These are phyloP conservation scores for Apoda limacodes DNA, from an alignment of 2,888 invertebrate species.

Conservation along the genomic window DNA sequence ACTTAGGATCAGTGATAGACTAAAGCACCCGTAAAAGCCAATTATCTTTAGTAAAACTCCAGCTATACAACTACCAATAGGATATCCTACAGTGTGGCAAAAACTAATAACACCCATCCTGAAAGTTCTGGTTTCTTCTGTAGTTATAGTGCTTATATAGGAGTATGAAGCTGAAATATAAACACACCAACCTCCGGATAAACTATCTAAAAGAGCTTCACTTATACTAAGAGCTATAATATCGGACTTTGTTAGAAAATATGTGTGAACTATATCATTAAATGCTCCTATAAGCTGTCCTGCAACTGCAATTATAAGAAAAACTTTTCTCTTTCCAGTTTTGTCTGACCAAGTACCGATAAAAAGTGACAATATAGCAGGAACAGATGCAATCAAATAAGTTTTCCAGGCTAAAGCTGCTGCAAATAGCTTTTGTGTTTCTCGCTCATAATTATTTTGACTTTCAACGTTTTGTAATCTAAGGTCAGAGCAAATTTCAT, in stretches of 20 bases:
- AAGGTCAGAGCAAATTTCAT: conserved; percentile 78
- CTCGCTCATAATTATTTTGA: conserved; percentile 60
- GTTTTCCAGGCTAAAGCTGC: conserved; percentile 83
- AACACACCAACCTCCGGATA: conserved; percentile 85
- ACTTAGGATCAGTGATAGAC: too few species aligned
- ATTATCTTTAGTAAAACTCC: conserved; percentile 77
- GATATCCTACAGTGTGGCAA: conserved; percentile 85
- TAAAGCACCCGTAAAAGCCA: conserved; percentile 84
- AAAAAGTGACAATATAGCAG: conserved; percentile 81
- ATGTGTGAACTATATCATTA: conserved; percentile 80
- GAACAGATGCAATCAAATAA: conserved; percentile 81
- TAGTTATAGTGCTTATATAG: conserved; percentile 85
- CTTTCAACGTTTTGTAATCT: conserved; percentile 72
- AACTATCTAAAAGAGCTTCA: conserved; percentile 80
- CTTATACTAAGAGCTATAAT: conserved; percentile 79
- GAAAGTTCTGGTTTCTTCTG: conserved; percentile 80
- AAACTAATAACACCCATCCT: conserved; percentile 88
- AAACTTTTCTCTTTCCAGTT: conserved; percentile 76
- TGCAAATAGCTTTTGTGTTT: conserved; percentile 76
- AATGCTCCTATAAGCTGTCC: conserved; percentile 79
- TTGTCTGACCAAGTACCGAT: conserved; percentile 81
- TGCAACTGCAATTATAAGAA: conserved; percentile 77
- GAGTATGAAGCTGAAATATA: conserved; percentile 85
- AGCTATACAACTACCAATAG: conserved; percentile 87
- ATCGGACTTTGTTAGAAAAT: conserved; percentile 78